Evolutionary conservation across 2,797 vertebrate genomes (phyloP).

Genomic region (Galagoides demidoff): DNA sequence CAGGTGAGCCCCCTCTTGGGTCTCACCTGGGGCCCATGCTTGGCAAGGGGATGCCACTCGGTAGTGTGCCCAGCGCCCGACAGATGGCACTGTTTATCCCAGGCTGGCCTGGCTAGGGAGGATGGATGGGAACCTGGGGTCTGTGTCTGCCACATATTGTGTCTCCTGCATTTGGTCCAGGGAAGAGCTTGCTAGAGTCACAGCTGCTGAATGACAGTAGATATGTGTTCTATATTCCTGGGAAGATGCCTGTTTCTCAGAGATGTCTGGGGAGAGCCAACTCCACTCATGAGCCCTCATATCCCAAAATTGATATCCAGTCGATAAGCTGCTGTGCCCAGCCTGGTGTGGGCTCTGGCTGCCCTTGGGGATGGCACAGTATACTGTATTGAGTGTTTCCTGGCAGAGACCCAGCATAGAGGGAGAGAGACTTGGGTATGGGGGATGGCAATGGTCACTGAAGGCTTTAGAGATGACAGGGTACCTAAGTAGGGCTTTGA

Average conservation of each 20-base stretch:
- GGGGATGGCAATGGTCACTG: not conserved
- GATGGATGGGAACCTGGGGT: not conserved
- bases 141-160: accelerated
- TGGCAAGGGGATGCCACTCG: accelerated
- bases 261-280: too few relatives aligned
- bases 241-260: not conserved
- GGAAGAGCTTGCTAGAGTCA: accelerated
- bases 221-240: accelerated
- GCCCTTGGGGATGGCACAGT: not conserved
- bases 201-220: accelerated
- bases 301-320: accelerated
- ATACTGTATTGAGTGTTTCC: accelerated
- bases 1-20: conserved; percentile 88
- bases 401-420: not conserved
- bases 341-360: not conserved
- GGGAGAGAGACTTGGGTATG: not conserved
- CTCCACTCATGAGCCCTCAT: not conserved
- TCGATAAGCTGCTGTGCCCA: not conserved
- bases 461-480: not conserved
- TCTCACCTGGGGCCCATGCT: accelerated
- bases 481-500: not conserved
- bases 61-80: accelerated
- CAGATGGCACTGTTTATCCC: accelerated
- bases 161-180: not conserved
- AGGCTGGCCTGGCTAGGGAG: accelerated